Evolutionary conservation across 2,888 invertebrate genomes (phyloP).

Genomic region (Stramonita haemastoma): DNA sequence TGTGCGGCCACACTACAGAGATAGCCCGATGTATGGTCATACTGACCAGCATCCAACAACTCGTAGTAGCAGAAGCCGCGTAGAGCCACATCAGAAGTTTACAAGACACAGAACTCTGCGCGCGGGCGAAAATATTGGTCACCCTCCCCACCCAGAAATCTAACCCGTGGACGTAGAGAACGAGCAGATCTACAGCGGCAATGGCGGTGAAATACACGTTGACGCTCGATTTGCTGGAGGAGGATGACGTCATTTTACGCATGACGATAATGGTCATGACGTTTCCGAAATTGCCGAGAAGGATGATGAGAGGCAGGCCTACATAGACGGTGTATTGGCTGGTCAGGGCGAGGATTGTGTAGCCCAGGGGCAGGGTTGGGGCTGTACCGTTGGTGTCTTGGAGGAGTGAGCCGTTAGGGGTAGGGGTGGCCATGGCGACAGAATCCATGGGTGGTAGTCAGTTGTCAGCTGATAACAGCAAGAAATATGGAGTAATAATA

Average conservation of each 20-base stretch:
- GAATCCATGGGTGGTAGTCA: too few relatives aligned
- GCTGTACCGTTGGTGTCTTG: too few relatives aligned
- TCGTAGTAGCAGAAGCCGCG: neutral
- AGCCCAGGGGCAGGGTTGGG: neutral
- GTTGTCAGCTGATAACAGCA: too few relatives aligned
- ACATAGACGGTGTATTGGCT: neutral
- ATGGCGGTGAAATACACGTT: neutral
- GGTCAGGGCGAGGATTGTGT: neutral
- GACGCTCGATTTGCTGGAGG: neutral
- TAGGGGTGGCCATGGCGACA: too few relatives aligned
- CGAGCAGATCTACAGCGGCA: neutral
- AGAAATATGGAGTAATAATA: too few relatives aligned
- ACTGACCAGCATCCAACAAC: neutral
- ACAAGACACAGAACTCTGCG: neutral
- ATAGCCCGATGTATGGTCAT: neutral
- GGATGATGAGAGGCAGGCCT: neutral
- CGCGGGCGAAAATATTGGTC: neutral
- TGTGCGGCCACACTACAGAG: conserved; percentile 1
- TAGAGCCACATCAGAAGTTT: neutral
- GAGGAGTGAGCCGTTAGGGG: too few relatives aligned
- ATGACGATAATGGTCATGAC: neutral
- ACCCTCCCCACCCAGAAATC: neutral
- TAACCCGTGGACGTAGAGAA: neutral
- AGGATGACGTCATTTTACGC: neutral
- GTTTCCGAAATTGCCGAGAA: neutral